phyloP scores from a whole-genome alignment of 1,140 invertebrate species.

The Zaprionus inermis region DNA sequence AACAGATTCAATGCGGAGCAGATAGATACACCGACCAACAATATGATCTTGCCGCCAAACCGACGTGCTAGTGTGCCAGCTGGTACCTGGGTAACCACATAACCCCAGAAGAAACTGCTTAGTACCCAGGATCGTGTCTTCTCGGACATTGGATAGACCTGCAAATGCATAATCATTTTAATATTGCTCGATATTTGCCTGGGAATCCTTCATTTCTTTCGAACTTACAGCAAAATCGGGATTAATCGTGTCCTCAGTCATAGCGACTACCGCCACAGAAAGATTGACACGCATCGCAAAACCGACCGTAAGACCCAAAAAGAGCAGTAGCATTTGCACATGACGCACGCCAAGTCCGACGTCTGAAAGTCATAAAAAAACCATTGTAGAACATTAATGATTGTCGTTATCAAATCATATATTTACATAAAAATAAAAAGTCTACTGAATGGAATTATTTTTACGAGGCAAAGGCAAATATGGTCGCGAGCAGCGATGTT shows the following conservation, averaged over 20 bases:
- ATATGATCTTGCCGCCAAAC: constrained; percentile 86
- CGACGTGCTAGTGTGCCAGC: constrained; percentile 87
- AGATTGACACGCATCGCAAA: constrained; percentile 87
- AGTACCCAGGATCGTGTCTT: constrained; percentile 83
- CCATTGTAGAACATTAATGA: not conserved
- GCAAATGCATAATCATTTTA: not conserved
- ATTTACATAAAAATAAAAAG: not conserved
- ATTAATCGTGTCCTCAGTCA: constrained; percentile 85
- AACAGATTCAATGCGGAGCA: constrained; percentile 84
- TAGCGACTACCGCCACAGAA: constrained; percentile 88
- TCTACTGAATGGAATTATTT: not conserved
- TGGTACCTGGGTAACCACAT: constrained; percentile 85
- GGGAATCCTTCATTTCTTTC: constrained; percentile 28
- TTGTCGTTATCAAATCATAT: not conserved
- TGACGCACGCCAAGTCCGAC: constrained; percentile 84
- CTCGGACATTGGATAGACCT: constrained; percentile 48
- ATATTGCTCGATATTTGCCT: not conserved
- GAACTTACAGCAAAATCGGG: constrained; percentile 57
- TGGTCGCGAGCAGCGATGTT: constrained; percentile 84
- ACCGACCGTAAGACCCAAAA: constrained; percentile 86
- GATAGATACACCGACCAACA: constrained; percentile 26
- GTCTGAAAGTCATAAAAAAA: constrained; percentile 4
- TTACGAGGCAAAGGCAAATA: too few species aligned
- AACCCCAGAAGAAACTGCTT: constrained; percentile 87
- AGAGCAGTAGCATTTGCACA: constrained; percentile 86